Base-by-base conservation (phyloP, 2,888 invertebrate species). In the Eueremaeus valkanovi region DNA sequence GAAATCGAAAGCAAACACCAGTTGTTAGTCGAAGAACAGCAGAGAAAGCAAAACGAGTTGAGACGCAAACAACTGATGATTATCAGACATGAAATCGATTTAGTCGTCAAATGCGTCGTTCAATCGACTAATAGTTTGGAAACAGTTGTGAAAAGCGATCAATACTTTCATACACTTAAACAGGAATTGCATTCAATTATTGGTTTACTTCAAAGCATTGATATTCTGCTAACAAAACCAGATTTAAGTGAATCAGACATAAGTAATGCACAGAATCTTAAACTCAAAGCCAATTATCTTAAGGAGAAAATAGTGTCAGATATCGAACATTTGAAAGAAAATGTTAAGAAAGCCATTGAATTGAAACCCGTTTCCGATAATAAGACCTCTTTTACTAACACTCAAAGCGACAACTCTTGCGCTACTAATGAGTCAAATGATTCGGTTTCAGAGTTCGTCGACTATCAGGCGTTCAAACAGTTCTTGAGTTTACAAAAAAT, bases 401-500 rank as follows among this genome's bases (percentile, higher is more conserved):
- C 42, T n/a, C n/a, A n/a, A n/a, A n/a, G n/a, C 6, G 33, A 70
- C 13, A 5, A 27, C 3, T 24, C 27, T 1, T 36, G 11, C 13
- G 18, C 1, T 27, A 27, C 5, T 3, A 6, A n/a, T n/a, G n/a
- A n/a, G n/a, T n/a, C 9, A 6, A 16, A 11, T 3, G 27, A 72
- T 24, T 13, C 49, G 13, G 1, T 49, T 51, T 78, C 77, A 72
- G 82, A 84, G 79, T 87, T 82, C 85, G 87, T 86, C 81, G 88
- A 85, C 79, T 80, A 83, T 51, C 83, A 84, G 49, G 85, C 87
- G 51, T 85, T 88, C 73, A 84, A 85, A 73, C 84, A 86, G 74
- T 91, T 88, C 82, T 81, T 85, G 68, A 85, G 87, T 75, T 86
- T 89, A 0, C 86, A 86, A 81, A 83, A 84, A 1, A 87, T 87